phyloP scores from a whole-genome alignment of 92 coral and sea anemone species.

The Epizoanthus ramosus region DNA sequence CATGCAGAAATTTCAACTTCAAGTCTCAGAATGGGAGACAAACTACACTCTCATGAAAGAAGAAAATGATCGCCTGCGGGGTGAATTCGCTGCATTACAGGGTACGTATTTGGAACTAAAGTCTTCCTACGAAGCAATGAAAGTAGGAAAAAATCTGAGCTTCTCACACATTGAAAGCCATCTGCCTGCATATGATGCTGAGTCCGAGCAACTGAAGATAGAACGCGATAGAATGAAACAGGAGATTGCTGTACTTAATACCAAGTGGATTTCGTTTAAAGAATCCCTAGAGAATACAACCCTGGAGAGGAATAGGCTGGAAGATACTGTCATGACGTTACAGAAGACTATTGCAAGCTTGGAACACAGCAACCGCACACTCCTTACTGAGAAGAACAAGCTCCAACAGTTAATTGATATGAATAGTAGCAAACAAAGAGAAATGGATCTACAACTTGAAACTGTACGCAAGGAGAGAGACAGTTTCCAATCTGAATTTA shows the following conservation, averaged over 20 bases:
- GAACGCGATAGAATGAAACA: slow-evolving; percentile 45
- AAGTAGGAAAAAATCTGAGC: slow-evolving; percentile 20
- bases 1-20: slow-evolving; percentile 65
- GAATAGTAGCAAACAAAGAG: slow-evolving; percentile 13
- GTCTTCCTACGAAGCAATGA: slow-evolving; percentile 18
- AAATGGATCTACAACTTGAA: slow-evolving; percentile 24
- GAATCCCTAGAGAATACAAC: slow-evolving; percentile 44
- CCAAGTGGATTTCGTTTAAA: slow-evolving; percentile 42
- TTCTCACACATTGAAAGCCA: slow-evolving; percentile 29
- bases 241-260: slow-evolving; percentile 36
- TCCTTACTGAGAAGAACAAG: slow-evolving; percentile 45
- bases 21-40: slow-evolving; percentile 69
- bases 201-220: slow-evolving; percentile 40
- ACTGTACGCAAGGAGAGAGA: slow-evolving; percentile 29
- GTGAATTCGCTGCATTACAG: slow-evolving; percentile 48
- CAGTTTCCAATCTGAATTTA: slow-evolving; percentile 20
- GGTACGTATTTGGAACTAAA: slow-evolving; percentile 29
- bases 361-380: slow-evolving; percentile 41
- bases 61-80: slow-evolving; percentile 65
- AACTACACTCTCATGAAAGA: slow-evolving; percentile 63
- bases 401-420: slow-evolving; percentile 24
- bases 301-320: slow-evolving; percentile 44
- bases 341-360: slow-evolving; percentile 38
- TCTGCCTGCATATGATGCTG: slow-evolving; percentile 28
- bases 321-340: slow-evolving; percentile 39